Evolutionary conservation across 2,797 vertebrate genomes (phyloP).

Genomic region (Periparus ater): DNA sequence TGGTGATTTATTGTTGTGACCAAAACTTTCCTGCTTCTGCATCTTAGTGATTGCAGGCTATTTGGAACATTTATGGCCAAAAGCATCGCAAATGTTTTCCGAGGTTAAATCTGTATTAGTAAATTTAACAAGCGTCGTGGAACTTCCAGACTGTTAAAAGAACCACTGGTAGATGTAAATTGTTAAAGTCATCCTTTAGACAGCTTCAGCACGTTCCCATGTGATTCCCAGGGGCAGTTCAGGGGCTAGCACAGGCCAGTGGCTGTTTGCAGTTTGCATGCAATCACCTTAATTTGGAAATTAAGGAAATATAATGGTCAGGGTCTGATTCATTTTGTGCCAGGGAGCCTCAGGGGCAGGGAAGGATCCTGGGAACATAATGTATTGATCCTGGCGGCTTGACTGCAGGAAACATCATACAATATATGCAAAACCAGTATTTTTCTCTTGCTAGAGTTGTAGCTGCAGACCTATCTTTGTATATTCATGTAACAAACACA

Average conservation of each 20-base stretch:
- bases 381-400: background rate
- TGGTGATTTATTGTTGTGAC: constrained; percentile 27
- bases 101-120: background rate
- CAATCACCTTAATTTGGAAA: background rate
- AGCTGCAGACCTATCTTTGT: background rate
- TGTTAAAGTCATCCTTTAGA: background rate
- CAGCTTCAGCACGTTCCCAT: background rate
- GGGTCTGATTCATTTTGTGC: background rate
- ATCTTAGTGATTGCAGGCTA: background rate
- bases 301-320: background rate
- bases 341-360: background rate
- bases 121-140: background rate
- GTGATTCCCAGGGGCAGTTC: background rate
- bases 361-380: background rate
- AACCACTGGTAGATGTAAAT: background rate
- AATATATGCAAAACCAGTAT: background rate
- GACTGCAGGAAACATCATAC: background rate
- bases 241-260: background rate
- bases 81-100: background rate
- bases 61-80: background rate
- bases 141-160: background rate
- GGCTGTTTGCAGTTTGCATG: background rate
- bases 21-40: constrained; percentile 24
- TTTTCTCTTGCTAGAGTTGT: background rate
- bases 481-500: background rate